Base-by-base conservation (phyloP, 2,797 vertebrate genomes). In the Agapornis canus region DNA sequence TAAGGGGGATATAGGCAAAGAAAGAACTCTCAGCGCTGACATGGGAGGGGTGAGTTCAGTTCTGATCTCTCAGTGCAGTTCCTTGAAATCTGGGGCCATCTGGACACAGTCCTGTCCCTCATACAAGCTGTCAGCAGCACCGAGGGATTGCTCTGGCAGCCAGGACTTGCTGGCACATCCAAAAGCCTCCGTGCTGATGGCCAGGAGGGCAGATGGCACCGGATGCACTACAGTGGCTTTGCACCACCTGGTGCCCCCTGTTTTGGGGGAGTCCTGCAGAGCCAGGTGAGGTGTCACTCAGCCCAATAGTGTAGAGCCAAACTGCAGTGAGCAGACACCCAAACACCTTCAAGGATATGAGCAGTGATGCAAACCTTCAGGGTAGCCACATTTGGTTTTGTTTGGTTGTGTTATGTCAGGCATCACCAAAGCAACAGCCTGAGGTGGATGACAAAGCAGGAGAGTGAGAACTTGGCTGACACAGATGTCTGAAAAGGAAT, bases 131-230 rank as follows among this genome's bases (percentile, higher is more conserved):
- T 94, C 90, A 77, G 68, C 4, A 0, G 83, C 88, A 88, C 70
- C 2, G 10, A 94, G 95, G 91, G 91, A 94, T 84, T 82, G 88
- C 64, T 92, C 89, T 96, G 95, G 95, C 94, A 95, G 94, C 92
- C 92, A 57, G 92, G 90, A 91, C 85, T 84, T 60, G 52, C 92
- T 94, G 94, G 91, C 49, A 9, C 68, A 73, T 90, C 82, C 77
- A 7, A 94, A 78, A 96, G 77, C 31, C 57, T 91, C 79, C 0
- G 3, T 86, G 92, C 75, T 82, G 35, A 2, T 89, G 95, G 91
- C 94, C 95, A 96, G 95, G 47, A 94, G 91, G 95, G 95, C 92
- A 96, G 95, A 96, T 97, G 95, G 94, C 92, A 94, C 45, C 11
- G 16, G 92, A 89, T 92, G 39, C 96, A 94, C 82, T 23, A 71